Evolutionary conservation across 2,113 vertebrate genomes (phyloP).

Genomic region (Alectura lathami): DNA sequence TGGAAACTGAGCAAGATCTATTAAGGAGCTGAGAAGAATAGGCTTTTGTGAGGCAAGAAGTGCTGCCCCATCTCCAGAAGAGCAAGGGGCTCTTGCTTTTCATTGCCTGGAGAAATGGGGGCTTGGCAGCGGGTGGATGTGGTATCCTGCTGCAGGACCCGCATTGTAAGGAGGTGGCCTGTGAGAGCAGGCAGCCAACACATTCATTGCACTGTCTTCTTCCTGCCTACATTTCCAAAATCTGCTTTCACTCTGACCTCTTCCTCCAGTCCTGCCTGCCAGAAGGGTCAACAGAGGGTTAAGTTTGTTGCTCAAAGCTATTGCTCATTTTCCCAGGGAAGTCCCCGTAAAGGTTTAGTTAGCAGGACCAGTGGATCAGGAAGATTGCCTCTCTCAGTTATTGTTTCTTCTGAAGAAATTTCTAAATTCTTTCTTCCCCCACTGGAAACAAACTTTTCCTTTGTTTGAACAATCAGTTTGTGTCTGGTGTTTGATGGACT

Average conservation of each 20-base stretch:
- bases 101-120: not conserved
- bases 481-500: conserved; percentile 36
- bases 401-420: conserved; percentile 23
- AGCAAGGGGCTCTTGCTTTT: not conserved
- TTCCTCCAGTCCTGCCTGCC: not conserved
- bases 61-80: not conserved
- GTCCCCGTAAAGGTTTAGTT: not conserved
- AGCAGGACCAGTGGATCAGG: not conserved
- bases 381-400: conserved; percentile 6
- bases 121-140: not conserved
- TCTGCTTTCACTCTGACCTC: not conserved
- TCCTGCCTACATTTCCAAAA: not conserved
- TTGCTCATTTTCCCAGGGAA: conserved; percentile 10
- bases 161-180: not conserved
- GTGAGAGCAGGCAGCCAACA: not conserved
- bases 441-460: conserved; percentile 32
- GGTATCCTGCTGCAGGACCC: not conserved
- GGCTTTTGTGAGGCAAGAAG: not conserved
- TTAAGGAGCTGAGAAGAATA: not conserved
- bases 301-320: not conserved
- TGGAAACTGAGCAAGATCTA: not conserved
- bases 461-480: conserved; percentile 39
- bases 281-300: not conserved
- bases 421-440: conserved; percentile 6
- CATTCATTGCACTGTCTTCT: not conserved